These are phyloP conservation scores for Pachydiplax longipennis DNA, from an alignment of 2,888 invertebrate species.

Conservation along the genomic window DNA sequence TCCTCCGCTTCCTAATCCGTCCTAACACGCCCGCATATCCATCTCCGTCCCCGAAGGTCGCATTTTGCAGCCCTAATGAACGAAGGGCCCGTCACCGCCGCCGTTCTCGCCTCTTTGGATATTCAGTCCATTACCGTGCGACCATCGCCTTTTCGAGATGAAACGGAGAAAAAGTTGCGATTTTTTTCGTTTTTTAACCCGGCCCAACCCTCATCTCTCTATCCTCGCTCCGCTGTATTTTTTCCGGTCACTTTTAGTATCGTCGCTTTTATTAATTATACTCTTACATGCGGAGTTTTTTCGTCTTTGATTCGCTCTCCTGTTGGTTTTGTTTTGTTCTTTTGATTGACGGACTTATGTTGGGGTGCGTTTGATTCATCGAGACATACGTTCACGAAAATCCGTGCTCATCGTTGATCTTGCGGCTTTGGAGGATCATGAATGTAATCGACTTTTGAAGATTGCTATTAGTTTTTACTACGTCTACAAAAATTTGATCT, in stretches of 20 bases:
- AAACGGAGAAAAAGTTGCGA: slow-evolving; percentile 7
- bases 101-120: slow-evolving; percentile 24
- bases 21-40: slow-evolving; percentile 42
- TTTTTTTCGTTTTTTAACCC: neutral
- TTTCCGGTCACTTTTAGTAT: neutral
- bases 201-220: neutral
- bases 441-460: too few relatives aligned
- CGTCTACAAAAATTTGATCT: too few relatives aligned
- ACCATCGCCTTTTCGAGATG: slow-evolving; percentile 38
- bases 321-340: too few relatives aligned
- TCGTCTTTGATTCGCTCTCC: neutral
- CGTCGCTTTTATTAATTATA: neutral
- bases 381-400: too few relatives aligned
- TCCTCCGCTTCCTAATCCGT: neutral
- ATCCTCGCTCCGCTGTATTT: neutral
- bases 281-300: neutral
- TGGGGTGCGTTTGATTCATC: too few relatives aligned
- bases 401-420: too few relatives aligned
- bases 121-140: slow-evolving; percentile 27
- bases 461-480: too few relatives aligned
- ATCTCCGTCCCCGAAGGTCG: slow-evolving; percentile 17
- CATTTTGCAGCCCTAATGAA: slow-evolving; percentile 43
- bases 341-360: too few relatives aligned
- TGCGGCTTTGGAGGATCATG: too few relatives aligned
- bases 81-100: slow-evolving; percentile 23